These are phyloP conservation scores for Cremastinae sp. DNA, from an alignment of 2,888 invertebrate species.

Conservation along the genomic window DNA sequence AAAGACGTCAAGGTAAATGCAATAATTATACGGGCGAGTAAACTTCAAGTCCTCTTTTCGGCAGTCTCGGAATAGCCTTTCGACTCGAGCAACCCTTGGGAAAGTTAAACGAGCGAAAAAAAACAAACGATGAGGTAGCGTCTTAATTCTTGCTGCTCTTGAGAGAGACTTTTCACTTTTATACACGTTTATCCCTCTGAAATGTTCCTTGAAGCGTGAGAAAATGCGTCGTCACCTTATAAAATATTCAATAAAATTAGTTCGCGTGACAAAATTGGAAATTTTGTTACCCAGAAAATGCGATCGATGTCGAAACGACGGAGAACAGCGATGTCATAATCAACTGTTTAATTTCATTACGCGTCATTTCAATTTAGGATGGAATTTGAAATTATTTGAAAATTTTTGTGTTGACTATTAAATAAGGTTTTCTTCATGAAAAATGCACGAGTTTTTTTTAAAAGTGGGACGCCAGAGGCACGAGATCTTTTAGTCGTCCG, in stretches of 20 bases:
- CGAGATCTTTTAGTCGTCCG: slow-evolving; percentile 10
- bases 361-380: no score
- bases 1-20: slow-evolving; percentile 27
- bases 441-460: no score
- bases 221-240: slow-evolving; percentile 23
- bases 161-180: slow-evolving; percentile 30
- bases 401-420: no score
- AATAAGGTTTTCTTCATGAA: no score
- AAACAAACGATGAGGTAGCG: slow-evolving; percentile 43
- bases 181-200: not conserved
- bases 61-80: slow-evolving; percentile 16
- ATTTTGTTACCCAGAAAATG: no score
- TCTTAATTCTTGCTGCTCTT: slow-evolving; percentile 28
- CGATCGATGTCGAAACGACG: no score
- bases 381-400: no score
- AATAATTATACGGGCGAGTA: slow-evolving; percentile 41
- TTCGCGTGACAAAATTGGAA: no score
- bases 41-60: slow-evolving; percentile 19
- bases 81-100: slow-evolving; percentile 38
- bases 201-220: slow-evolving; percentile 26
- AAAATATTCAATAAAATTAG: slow-evolving; percentile 49
- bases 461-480: no score
- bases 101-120: slow-evolving; percentile 40
- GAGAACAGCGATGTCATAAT: no score
- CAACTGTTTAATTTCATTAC: no score